Base-by-base conservation (phyloP, 2,888 invertebrate genomes). In the Drosophila mimetica region DNA sequence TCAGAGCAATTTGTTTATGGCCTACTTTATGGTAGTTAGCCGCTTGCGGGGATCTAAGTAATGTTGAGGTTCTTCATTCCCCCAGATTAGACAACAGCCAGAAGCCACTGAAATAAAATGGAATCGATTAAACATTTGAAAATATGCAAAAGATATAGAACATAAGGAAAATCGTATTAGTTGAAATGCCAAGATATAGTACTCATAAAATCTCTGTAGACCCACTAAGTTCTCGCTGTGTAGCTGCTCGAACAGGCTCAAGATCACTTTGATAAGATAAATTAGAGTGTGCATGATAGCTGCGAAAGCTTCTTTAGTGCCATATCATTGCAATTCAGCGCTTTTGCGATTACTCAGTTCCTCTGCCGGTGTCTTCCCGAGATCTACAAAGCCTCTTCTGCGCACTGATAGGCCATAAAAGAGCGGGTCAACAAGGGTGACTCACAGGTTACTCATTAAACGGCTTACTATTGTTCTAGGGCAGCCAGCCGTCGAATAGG, bases 201-300 rank as follows among this genome's bases (percentile, higher is more conserved):
- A 22, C n/a, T n/a, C n/a, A n/a, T n/a, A n/a, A n/a, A n/a, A n/a
- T n/a, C n/a, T n/a, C n/a, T n/a, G n/a, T n/a, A n/a, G n/a, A n/a
- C n/a, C n/a, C n/a, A n/a, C n/a, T n/a, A n/a, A n/a, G n/a, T 25
- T 25, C 25, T 34, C 18, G 1, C 69, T 72, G 76, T 87, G 82
- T 32, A 44, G n/a, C 30, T 42, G 36, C 25, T 44, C 47, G 66
- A 61, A 54, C 60, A 51, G 57, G 51, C 65, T 78, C 88, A 85
- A 85, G 88, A 85, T 85, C 83, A 72, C 34, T 80, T 85, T 80
- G 84, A 85, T 85, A 85, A 85, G 88, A 87, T 86, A 77, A 74
- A 77, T 69, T 44, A 64, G 54, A 55, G 50, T 73, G 69, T 65
- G 55, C 63, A 50, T 74, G 76, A 76, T 79, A 75, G 51, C 42